Evolutionary conservation across 2,113 vertebrate species (phyloP).

Genomic region (Vimba vimba): DNA sequence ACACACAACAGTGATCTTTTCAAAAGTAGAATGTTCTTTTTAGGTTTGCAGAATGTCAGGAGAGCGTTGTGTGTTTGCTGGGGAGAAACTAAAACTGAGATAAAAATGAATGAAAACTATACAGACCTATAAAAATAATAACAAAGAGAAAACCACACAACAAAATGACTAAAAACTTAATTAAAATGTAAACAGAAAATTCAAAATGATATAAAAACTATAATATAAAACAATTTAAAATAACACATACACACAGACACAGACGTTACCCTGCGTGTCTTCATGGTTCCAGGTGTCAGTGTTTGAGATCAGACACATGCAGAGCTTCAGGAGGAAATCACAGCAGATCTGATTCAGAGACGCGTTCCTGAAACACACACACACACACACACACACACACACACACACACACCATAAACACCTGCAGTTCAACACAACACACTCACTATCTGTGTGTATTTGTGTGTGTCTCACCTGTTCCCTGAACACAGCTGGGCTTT

Average conservation of each 20-base stretch:
- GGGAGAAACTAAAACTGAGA: no score
- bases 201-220: no score
- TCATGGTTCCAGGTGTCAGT: neutral
- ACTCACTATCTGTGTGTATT: slow-evolving; percentile 16
- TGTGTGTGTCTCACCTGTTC: slow-evolving; percentile 78
- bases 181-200: no score
- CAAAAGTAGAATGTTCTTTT: neutral
- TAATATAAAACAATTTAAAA: no score
- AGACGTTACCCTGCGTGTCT: slow-evolving; percentile 20
- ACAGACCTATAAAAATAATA: no score
- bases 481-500: slow-evolving; percentile 86
- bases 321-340: slow-evolving; percentile 85
- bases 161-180: no score
- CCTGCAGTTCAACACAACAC: neutral
- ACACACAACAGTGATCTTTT: slow-evolving; percentile 1
- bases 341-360: slow-evolving; percentile 86
- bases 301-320: slow-evolving; percentile 80
- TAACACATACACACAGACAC: neutral
- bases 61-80: neutral
- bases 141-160: no score
- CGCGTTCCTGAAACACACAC: slow-evolving; percentile 76
- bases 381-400: slow-evolving; percentile 20
- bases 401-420: slow-evolving; percentile 19
- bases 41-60: neutral
- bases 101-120: no score